Evolutionary conservation across 2,113 vertebrate species (phyloP), one percentile per base, ranked within the genome.

Genomic region (Cryptotis parvus): DNA sequence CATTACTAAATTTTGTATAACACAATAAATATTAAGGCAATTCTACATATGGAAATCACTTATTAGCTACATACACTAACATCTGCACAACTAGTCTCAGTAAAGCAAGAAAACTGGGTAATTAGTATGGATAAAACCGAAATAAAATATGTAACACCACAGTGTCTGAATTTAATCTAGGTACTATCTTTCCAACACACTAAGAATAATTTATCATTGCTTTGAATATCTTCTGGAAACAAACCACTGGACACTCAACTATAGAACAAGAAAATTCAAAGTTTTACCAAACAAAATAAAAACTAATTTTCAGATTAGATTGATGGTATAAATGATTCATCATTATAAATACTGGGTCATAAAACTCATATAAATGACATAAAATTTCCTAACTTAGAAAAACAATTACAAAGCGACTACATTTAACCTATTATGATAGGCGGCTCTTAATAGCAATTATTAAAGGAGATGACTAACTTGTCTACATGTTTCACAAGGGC

Each of bases 401-500:
- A 89, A 92, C 20, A 87, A 52, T 55, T 7, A 90, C 9, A 75
- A 68, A 15, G 84, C 35, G 92, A 79, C 43, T 20, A 41, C 68
- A 84, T 33, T 9, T 85, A 74, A 83, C 27, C n/a, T n/a, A n/a
- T n/a, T n/a, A 87, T 22, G 29, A 75, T 11, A 84, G 20, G 41
- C 0, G 79, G 76, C 29, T 90, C n/a, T 66, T 70, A n/a, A 83
- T 88, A 91, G 27, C 63, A 82, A 89, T 24, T 39, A 68, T 27
- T 85, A 74, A 0, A 84, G 43, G 52, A 89, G 49, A 91, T 81
- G 27, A 95, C 97, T 95, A 91, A 99, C 99, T 98, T 99, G 99
- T 96, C 99, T 98, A 96, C 99, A 99, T 86, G 98, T 99, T 95
- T 99, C 99, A 94, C 99, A 99, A 93, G 98, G 97, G 88, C 99